These are phyloP conservation scores for Drosophila austrosaltans DNA, from an alignment of 2,888 invertebrate species.

Conservation along the genomic window DNA sequence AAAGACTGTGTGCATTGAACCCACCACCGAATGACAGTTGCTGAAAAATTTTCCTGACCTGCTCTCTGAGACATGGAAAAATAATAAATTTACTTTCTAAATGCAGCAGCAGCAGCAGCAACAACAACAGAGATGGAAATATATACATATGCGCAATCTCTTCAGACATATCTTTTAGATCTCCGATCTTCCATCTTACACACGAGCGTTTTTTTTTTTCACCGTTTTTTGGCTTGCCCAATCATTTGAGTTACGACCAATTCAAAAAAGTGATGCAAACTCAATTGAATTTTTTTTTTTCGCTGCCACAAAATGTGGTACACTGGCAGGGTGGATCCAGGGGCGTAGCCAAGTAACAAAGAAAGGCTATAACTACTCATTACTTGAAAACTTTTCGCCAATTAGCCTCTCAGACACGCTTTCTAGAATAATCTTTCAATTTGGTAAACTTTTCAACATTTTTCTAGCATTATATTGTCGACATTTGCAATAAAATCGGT, in stretches of 20 bases:
- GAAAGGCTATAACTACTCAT: not conserved
- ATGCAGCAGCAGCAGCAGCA: conserved; percentile 49
- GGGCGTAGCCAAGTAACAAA: conserved; percentile 27
- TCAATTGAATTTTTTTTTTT: conserved; percentile 48
- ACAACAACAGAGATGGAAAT: conserved; percentile 18
- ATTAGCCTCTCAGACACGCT: too few relatives aligned
- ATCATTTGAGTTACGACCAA: conserved; percentile 60
- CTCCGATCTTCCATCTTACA: conserved; percentile 64
- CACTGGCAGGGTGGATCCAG: conserved; percentile 34
- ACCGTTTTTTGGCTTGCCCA: conserved; percentile 59
- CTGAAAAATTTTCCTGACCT: conserved; percentile 73
- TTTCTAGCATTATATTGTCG: too few relatives aligned
- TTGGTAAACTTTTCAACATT: too few relatives aligned
- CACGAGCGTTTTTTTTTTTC: conserved; percentile 30
- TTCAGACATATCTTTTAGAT: conserved; percentile 43
- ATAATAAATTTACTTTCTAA: conserved; percentile 72
- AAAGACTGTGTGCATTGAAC: conserved; percentile 71
- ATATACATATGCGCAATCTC: conserved; percentile 27
- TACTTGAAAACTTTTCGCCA: not conserved
- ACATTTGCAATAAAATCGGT: too few relatives aligned
- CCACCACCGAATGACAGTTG: conserved; percentile 67
- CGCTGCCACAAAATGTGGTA: conserved; percentile 25
- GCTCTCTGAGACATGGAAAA: conserved; percentile 10
- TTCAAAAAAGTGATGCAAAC: conserved; percentile 65
- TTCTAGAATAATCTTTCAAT: too few relatives aligned